Conservation (phyloP, 2,888 invertebrate genomes). For the Hypercompe scribonia region DNA sequence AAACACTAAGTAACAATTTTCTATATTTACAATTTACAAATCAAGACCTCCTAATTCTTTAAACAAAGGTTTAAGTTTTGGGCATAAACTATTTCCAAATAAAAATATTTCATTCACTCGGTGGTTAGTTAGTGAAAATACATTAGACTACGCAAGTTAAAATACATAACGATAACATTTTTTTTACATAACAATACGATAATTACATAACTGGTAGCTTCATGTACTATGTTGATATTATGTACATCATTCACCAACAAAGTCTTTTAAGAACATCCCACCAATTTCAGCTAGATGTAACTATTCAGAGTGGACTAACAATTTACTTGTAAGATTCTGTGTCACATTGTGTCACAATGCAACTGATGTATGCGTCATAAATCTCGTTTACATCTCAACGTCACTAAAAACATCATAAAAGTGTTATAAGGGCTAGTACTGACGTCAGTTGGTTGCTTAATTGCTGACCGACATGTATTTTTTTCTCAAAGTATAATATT, state of each 20-base stretch:
- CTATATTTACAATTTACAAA: no score
- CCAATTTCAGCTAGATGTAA: constrained; percentile 9
- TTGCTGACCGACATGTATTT: constrained; percentile 14
- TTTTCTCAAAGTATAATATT: not conserved
- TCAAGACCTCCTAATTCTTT: no score
- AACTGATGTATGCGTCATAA: constrained; percentile 22
- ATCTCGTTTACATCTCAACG: constrained; percentile 19
- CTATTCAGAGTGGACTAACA: constrained; percentile 5
- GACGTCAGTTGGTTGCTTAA: constrained; percentile 14
- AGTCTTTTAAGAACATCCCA: not conserved
- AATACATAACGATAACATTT: not conserved
- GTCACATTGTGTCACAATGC: constrained; percentile 17
- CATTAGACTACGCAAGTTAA: no score
- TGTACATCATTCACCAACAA: not conserved
- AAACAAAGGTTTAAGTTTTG: no score
- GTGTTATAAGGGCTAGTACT: constrained; percentile 2
- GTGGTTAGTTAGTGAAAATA: no score
- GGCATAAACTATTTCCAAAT: no score
- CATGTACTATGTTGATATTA: not conserved
- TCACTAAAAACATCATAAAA: constrained; percentile 21
- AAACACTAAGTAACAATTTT: no score
- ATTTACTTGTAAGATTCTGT: constrained; percentile 10
- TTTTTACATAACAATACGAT: not conserved
- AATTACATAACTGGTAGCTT: not conserved
- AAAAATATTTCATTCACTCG: no score